Conservation (phyloP, 2,888 invertebrate species). For the Diaphora mendica region DNA sequence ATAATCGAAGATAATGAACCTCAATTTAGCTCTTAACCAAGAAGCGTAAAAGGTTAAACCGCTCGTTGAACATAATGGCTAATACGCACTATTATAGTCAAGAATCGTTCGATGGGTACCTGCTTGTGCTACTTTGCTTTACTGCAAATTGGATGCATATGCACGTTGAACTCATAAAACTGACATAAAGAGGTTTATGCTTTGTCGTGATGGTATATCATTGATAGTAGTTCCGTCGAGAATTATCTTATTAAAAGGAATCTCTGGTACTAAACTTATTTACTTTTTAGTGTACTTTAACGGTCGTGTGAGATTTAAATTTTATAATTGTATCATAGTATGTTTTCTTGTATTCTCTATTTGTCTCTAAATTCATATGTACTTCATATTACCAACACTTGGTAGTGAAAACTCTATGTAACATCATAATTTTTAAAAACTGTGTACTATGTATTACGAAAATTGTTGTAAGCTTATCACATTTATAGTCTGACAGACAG, state of each 20-base stretch:
- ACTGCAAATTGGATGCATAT: conserved; percentile 80
- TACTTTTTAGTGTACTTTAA: neutral
- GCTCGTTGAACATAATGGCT: conserved; percentile 31
- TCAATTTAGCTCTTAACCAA: conserved; percentile 27
- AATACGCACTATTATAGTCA: conserved; percentile 44
- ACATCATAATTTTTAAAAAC: neutral
- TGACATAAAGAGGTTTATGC: conserved; percentile 55
- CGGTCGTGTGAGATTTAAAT: neutral
- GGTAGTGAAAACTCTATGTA: too few relatives aligned
- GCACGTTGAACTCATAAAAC: conserved; percentile 58
- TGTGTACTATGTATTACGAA: neutral
- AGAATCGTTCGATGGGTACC: conserved; percentile 38
- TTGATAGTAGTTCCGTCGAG: conserved; percentile 25
- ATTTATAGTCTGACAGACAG: too few relatives aligned
- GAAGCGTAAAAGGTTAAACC: conserved; percentile 39
- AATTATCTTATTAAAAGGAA: conserved; percentile 11
- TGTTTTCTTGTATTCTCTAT: too few relatives aligned
- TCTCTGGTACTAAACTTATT: conserved; percentile 21
- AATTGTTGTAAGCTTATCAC: neutral
- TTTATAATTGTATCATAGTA: neutral
- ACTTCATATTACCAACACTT: neutral
- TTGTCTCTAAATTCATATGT: neutral
- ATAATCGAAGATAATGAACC: conserved; percentile 32
- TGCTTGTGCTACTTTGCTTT: conserved; percentile 56
- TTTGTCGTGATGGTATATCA: conserved; percentile 35